These are phyloP conservation scores for Xerus rutilus DNA, from an alignment of 2,797 vertebrate species.

Conservation along the genomic window DNA sequence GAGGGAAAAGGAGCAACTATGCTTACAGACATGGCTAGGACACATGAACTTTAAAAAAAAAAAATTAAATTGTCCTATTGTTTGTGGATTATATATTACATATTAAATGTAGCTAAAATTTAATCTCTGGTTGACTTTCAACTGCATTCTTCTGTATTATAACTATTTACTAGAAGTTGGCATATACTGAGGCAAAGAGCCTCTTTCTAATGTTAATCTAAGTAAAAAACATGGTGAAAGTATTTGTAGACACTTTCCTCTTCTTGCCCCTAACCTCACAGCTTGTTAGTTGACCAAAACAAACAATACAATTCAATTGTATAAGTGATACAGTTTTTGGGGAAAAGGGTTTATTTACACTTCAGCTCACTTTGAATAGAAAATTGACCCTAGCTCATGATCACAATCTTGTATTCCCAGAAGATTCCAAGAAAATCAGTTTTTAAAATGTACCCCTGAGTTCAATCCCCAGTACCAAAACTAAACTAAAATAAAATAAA, in stretches of 20 bases:
- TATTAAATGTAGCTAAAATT: slow-evolving; percentile 40
- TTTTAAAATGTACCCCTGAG: neutral
- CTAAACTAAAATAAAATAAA: too few relatives aligned
- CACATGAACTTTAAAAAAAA: neutral
- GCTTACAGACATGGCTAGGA: neutral
- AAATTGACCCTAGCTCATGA: slow-evolving; percentile 30
- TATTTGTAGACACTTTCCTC: neutral
- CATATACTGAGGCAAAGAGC: slow-evolving; percentile 13
- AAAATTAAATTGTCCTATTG: neutral
- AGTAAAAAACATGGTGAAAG: slow-evolving; percentile 47
- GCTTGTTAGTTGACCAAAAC: neutral
- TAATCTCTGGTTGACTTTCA: slow-evolving; percentile 21
- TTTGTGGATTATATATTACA: slow-evolving; percentile 19
- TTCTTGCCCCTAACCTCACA: neutral
- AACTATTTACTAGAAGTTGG: neutral
- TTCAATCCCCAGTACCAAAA: too few relatives aligned
- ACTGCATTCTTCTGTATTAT: neutral
- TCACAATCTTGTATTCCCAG: neutral
- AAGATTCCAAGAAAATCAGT: slow-evolving; percentile 39
- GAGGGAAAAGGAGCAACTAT: neutral
- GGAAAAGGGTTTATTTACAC: neutral
- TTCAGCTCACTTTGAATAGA: slow-evolving; percentile 30
- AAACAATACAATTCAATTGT: slow-evolving; percentile 18
- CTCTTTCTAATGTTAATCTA: slow-evolving; percentile 32
- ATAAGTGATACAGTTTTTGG: neutral